Conservation (phyloP, 2,888 invertebrate species). For the Zygothrica quintamaculata region DNA sequence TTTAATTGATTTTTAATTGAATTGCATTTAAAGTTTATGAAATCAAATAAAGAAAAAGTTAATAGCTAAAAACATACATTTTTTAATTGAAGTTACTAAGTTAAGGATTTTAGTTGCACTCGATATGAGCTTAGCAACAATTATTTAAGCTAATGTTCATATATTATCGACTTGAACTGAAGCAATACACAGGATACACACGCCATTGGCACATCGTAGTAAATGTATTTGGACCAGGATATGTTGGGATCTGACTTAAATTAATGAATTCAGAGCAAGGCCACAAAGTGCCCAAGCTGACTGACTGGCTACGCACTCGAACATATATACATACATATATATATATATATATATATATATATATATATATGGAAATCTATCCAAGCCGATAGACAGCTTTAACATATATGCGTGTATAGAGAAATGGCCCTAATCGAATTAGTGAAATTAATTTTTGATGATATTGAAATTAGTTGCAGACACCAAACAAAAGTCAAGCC, state of each 20-base stretch:
- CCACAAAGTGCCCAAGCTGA: conserved; percentile 12
- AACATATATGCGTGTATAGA: conserved; percentile 1
- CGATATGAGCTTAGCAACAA: conserved; percentile 35
- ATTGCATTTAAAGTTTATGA: no score
- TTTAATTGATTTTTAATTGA: no score
- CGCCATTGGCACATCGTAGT: conserved; percentile 62
- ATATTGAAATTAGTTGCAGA: conserved; percentile 83
- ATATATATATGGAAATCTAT: no score
- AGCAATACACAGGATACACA: conserved; percentile 42
- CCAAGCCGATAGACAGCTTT: background rate
- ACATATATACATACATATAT: no score
- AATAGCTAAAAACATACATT: no score
- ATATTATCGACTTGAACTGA: conserved; percentile 40
- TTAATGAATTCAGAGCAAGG: conserved; percentile 62
- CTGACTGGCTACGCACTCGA: conserved; percentile 25
- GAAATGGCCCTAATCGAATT: conserved; percentile 81
- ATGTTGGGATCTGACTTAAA: conserved; percentile 56
- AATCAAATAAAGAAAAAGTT: no score
- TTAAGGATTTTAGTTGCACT: background rate
- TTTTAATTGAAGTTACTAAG: no score
- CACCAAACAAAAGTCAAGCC: conserved; percentile 49
- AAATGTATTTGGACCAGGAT: conserved; percentile 27
- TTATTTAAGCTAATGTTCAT: conserved; percentile 42
- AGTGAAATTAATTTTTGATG: conserved; percentile 84
- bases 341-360: no score